Percentiles rank a stretch among this genome's conserved stretches.
Conservation (phyloP, 2,797 vertebrate species). For the Dromococcyx pavoninus region DNA sequence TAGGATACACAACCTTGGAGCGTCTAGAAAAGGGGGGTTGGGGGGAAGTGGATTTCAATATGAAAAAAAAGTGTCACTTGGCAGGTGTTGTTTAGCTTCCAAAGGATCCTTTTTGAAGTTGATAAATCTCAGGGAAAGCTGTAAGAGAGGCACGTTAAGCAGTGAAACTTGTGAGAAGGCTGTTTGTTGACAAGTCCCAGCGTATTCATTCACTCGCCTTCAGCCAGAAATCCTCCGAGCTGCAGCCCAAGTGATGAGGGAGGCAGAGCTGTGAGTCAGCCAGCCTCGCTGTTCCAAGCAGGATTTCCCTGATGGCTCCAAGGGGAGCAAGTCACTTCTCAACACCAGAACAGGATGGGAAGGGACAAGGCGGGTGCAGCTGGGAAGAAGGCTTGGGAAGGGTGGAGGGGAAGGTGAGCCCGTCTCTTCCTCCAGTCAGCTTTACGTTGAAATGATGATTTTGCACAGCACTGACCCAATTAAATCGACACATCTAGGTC, state of each 20-base stretch:
- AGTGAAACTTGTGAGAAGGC: background rate
- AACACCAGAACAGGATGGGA: background rate
- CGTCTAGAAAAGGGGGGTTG: background rate
- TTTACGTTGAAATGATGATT: accelerated
- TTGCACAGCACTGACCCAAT: background rate
- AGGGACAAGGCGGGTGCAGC: background rate
- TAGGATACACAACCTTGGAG: background rate
- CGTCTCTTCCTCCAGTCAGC: background rate
- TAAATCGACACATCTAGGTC: slow-evolving; percentile 4
- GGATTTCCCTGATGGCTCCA: background rate
- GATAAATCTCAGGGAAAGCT: background rate
- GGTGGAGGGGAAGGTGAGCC: background rate
- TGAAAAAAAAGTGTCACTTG: background rate
- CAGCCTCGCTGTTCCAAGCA: background rate
- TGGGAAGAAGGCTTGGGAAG: background rate
- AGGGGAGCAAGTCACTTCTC: background rate
- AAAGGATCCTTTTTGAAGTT: background rate
- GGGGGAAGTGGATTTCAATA: background rate
- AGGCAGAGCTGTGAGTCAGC: background rate
- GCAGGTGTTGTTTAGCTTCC: background rate
- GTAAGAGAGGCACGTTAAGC: background rate
- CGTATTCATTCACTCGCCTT: background rate
- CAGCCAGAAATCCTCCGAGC: slow-evolving; percentile 17
- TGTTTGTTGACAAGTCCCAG: slow-evolving; percentile 34
- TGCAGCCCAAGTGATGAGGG: background rate